Percentiles rank a stretch among this genome's conserved stretches.
Evolutionary conservation across 1,140 invertebrate species (phyloP).

Genomic region (Dufourea novaeangliae): DNA sequence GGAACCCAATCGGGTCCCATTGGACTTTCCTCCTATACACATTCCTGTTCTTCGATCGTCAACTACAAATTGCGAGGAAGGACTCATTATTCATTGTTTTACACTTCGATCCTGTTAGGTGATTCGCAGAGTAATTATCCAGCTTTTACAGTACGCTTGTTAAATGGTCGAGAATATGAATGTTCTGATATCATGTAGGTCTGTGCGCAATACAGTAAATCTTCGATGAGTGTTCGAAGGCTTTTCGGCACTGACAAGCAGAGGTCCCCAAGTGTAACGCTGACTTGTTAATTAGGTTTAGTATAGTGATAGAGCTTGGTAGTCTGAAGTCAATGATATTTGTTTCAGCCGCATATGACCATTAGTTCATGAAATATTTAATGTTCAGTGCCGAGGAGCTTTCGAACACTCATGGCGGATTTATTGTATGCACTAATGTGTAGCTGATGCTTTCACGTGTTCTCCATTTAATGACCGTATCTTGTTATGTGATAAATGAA

Average conservation of each 20-base stretch:
- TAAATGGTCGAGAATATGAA: background rate
- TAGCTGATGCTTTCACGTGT: background rate
- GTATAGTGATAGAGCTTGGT: too few species aligned
- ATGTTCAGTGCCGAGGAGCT: too few species aligned
- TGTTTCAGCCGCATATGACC: too few species aligned
- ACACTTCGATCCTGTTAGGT: background rate
- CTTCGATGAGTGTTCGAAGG: too few species aligned
- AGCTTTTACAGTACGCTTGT: background rate
- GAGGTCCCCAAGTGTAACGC: too few species aligned
- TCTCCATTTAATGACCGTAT: background rate
- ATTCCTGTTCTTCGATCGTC: slow-evolving; percentile 26
- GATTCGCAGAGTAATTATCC: background rate
- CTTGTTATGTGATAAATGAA: background rate
- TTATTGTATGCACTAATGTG: background rate
- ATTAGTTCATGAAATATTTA: too few species aligned
- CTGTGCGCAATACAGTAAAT: too few species aligned
- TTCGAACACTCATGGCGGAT: too few species aligned
- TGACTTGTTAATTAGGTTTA: too few species aligned
- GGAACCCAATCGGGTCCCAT: slow-evolving; percentile 1
- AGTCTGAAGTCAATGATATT: too few species aligned
- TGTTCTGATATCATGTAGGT: background rate
- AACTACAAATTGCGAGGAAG: slow-evolving; percentile 30
- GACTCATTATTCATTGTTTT: slow-evolving; percentile 25
- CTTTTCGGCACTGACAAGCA: too few species aligned
- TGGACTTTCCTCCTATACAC: background rate